Percentiles rank a stretch among this genome's conserved stretches.
These are phyloP conservation scores for Agrotis exclamationis DNA, from an alignment of 2,888 invertebrate species.

Conservation along the genomic window DNA sequence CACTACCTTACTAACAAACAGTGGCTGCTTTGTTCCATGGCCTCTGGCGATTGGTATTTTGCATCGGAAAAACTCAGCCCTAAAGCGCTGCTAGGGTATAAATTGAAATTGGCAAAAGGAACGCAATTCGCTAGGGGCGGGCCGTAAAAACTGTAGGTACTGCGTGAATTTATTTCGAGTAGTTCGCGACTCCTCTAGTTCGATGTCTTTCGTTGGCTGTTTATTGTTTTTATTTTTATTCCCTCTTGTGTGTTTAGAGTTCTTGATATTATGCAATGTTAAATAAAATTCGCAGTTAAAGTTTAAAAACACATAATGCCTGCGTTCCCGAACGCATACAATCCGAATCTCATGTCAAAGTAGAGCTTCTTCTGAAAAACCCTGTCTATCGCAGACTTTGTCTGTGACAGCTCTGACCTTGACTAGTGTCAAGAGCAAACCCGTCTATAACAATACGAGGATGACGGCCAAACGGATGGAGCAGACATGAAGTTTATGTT, in stretches of 20 bases:
- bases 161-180: constrained; percentile 73
- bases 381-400: no score
- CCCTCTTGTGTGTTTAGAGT: constrained; percentile 43
- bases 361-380: no score
- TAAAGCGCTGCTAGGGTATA: constrained; percentile 79
- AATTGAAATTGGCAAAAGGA: constrained; percentile 86
- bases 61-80: constrained; percentile 82
- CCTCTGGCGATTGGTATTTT: constrained; percentile 81
- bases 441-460: no score
- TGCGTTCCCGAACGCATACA: no score
- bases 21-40: constrained; percentile 60
- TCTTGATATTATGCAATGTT: neutral
- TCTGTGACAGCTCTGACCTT: no score
- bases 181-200: constrained; percentile 56
- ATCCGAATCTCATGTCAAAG: no score
- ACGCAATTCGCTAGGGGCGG: constrained; percentile 80
- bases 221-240: constrained; percentile 61
- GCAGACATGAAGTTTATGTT: no score
- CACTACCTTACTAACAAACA: constrained; percentile 64
- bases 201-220: constrained; percentile 54
- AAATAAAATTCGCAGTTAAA: no score
- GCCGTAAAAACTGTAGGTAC: constrained; percentile 72
- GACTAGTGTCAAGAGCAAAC: no score
- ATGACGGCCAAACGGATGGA: no score
- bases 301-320: no score